Conservation (phyloP, 2,797 vertebrate species). For the Atherinosoma microstoma region DNA sequence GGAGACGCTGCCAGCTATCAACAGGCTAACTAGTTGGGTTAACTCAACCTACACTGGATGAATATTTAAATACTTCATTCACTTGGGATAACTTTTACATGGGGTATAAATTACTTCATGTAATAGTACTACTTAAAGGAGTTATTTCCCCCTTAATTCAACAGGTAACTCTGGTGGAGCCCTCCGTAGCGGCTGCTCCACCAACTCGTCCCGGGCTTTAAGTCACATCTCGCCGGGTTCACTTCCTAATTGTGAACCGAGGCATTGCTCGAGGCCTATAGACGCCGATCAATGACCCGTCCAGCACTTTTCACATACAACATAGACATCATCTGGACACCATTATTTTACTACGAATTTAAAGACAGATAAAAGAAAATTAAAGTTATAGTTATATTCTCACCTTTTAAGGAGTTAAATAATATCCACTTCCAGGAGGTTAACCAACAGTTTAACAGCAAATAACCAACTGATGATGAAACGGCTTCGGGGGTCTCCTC, state of each 20-base stretch:
- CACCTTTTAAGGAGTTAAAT: slow-evolving; percentile 36
- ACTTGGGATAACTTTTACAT: no score
- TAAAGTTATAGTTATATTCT: not conserved
- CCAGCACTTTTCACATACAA: not conserved
- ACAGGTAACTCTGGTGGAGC: not conserved
- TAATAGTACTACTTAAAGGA: not conserved
- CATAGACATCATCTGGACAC: not conserved
- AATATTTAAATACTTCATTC: not conserved
- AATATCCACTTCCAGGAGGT: slow-evolving; percentile 6
- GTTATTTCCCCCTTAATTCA: not conserved
- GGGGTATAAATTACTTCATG: no score
- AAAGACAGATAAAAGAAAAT: rapidly evolving
- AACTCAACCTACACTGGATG: not conserved
- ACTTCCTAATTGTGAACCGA: slow-evolving; percentile 64
- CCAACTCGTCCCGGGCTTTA: not conserved
- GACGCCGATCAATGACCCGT: not conserved
- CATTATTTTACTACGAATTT: not conserved
- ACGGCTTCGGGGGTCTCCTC: slow-evolving; percentile 9
- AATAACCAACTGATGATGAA: not conserved
- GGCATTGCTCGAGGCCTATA: slow-evolving; percentile 77
- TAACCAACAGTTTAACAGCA: not conserved
- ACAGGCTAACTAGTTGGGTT: slow-evolving; percentile 3
- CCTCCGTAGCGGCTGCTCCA: not conserved
- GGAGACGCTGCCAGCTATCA: slow-evolving; percentile 7
- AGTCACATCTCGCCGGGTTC: slow-evolving; percentile 19